A percentile compares a stretch with the other conserved stretches of the same genome.
Evolutionary conservation across 2,888 invertebrate species (phyloP).

Genomic region (Bombylius discolor): DNA sequence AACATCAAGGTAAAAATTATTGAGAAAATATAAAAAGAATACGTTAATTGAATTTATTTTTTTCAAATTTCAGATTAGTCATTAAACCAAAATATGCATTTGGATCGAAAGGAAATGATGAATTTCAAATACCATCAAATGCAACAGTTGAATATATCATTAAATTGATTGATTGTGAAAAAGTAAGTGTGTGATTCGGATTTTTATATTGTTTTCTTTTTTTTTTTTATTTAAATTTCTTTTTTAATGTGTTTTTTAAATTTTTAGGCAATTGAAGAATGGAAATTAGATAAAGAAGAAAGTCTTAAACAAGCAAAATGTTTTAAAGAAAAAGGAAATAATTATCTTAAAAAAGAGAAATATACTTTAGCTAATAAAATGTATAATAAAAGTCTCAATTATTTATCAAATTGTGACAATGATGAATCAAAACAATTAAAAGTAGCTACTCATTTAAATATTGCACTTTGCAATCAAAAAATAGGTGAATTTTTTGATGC

Average conservation of each 20-base stretch:
- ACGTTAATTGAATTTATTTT: background rate
- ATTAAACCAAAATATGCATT: conserved; percentile 72
- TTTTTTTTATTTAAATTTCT: too few species aligned
- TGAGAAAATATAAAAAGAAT: background rate
- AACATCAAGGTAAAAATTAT: conserved; percentile 41
- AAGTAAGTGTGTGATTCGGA: conserved; percentile 38
- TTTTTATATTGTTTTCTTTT: too few species aligned
- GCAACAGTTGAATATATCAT: conserved; percentile 69
- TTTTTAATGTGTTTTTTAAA: background rate
- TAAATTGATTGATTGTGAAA: conserved; percentile 72
- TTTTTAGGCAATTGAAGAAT: conserved; percentile 55
- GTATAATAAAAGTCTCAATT: conserved; percentile 57
- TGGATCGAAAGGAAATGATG: conserved; percentile 53
- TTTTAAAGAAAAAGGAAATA: conserved; percentile 82
- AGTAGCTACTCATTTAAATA: conserved; percentile 63
- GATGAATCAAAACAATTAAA: conserved; percentile 43
- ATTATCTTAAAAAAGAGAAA: conserved; percentile 72
- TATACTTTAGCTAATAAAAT: conserved; percentile 67
- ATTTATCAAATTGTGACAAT: conserved; percentile 25
- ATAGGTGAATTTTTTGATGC: conserved; percentile 54
- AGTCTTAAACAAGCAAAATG: conserved; percentile 68
- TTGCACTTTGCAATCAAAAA: conserved; percentile 66
- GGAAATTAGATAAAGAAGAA: conserved; percentile 68
- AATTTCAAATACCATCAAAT: conserved; percentile 64
- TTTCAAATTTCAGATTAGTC: conserved; percentile 37